phyloP scores from a whole-genome alignment of 2,888 invertebrate species.

The Bhutanitis thaidina region DNA sequence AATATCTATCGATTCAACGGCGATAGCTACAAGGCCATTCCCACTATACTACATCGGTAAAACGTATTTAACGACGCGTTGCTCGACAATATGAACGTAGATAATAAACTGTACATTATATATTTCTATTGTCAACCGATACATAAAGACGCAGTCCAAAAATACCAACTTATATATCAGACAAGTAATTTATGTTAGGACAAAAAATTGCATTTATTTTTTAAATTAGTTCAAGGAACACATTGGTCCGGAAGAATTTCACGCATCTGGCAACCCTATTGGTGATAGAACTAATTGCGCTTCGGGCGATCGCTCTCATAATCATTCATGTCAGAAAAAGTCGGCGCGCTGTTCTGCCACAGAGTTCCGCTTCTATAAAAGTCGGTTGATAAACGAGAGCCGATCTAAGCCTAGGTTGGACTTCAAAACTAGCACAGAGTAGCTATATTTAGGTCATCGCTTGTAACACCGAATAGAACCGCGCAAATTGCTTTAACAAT shows the following conservation, averaged over 20 bases:
- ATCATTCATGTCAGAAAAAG: constrained; percentile 6
- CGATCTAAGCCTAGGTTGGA: constrained; percentile 23
- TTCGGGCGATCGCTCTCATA: constrained; percentile 1
- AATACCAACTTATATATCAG: too few relatives aligned
- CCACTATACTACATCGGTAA: constrained; percentile 40
- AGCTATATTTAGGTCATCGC: constrained; percentile 35
- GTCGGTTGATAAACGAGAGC: too few relatives aligned
- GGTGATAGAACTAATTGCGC: background rate
- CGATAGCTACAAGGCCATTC: constrained; percentile 61
- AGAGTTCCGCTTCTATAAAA: background rate
- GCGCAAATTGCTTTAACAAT: constrained; percentile 46
- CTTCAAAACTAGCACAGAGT: constrained; percentile 24
- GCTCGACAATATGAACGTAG: background rate
- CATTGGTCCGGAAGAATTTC: too few relatives aligned
- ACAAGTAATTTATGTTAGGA: too few relatives aligned
- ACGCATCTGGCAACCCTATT: background rate
- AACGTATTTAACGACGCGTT: constrained; percentile 30
- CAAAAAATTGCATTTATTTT: too few relatives aligned
- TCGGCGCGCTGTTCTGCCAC: background rate
- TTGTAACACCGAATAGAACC: constrained; percentile 36
- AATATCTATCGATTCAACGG: constrained; percentile 40
- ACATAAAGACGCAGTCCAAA: too few relatives aligned
- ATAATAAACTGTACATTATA: constrained; percentile 7
- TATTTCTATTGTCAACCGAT: background rate
- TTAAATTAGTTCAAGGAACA: too few relatives aligned